Base-by-base conservation (phyloP, 1,140 invertebrate genomes). In the Drosophila hydei region DNA sequence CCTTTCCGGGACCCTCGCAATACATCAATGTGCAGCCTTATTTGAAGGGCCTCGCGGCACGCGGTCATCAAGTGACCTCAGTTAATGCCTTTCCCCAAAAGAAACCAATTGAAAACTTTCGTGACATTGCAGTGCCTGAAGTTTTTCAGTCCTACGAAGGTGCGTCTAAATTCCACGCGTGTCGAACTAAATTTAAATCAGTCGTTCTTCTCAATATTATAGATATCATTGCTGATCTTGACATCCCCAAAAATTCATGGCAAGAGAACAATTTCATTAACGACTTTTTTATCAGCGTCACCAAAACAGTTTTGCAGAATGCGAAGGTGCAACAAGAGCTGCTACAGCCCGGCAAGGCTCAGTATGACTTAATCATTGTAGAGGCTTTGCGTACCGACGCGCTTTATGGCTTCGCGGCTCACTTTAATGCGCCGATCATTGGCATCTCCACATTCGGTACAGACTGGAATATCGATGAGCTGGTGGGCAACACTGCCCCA, bases 41-140 rank as follows among this genome's bases (percentile, higher is more conserved):
- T 9, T 81, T 96, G n/a, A 93, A 94, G 47, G 94, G 93, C 54
- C 81, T 97, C n/a, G 94, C 93, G 0, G 92, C 90, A 25, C 92
- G 93, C 23, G 95, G 95, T 23, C 95, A 96, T 75, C 91, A 96
- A 6, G 73, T 96, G 2, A 96, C 95, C 4, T 93, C 95, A 1
- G 78, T 96, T 2, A 95, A 93, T 51, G 93, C 94, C 61, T 96
- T 95, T 79, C 93, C 94, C 50, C 84, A 92, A 58, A 89, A 93
- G 55, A 67, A 78, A 14, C 69, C 77, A 3, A 21, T 90, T 0
- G 54, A 70, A 25, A 91, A 91, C 52, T 90, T 90, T 47, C 63
- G 71, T 4, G 90, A 91, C 16, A 75, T 91, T 50, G 19, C 56
- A 0, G 43, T 89, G 0, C 12, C 54, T 0, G 72, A 89, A 54